Percentiles rank a stretch among this genome's conserved stretches.
Evolutionary conservation across 2,113 vertebrate species (phyloP).

Genomic region (Benitochromis conjunctus): DNA sequence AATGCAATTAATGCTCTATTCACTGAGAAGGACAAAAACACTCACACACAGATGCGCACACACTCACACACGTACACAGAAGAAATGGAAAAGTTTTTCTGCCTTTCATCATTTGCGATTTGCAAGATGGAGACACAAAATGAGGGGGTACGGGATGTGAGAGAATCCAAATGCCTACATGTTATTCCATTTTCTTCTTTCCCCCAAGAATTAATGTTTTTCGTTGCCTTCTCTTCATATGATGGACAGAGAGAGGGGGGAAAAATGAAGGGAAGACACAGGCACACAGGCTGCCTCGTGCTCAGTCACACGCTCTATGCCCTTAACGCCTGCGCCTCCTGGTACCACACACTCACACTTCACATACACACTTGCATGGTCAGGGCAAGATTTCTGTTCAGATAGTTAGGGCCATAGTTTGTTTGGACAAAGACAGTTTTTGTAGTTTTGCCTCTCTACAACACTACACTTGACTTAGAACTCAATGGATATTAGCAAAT

Average conservation of each 20-base stretch:
- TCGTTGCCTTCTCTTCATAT: not conserved
- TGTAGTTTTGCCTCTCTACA: not conserved
- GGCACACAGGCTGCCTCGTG: constrained; percentile 34
- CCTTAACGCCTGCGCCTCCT: constrained; percentile 36
- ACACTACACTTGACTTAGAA: not conserved
- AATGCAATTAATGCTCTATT: constrained; percentile 71
- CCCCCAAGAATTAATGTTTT: not conserved
- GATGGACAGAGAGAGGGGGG: not conserved
- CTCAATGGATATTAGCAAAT: not conserved
- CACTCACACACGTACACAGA: not conserved
- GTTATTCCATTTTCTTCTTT: not conserved
- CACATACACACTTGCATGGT: not conserved
- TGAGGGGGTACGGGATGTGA: constrained; percentile 13
- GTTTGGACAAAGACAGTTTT: not conserved
- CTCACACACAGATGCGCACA: not conserved
- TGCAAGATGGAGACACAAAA: constrained; percentile 17
- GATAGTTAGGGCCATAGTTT: not conserved
- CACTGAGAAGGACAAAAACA: constrained; percentile 2
- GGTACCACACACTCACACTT: constrained; percentile 23
- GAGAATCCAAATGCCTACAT: constrained; percentile 37
- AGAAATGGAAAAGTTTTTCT: not conserved
- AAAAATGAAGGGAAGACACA: not conserved
- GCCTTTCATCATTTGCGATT: constrained; percentile 18
- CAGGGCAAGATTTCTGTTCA: not conserved
- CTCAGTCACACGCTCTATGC: constrained; percentile 47